These are phyloP conservation scores for Sorex maritimensis DNA, from an alignment of 2,797 vertebrate genomes.

Conservation along the genomic window DNA sequence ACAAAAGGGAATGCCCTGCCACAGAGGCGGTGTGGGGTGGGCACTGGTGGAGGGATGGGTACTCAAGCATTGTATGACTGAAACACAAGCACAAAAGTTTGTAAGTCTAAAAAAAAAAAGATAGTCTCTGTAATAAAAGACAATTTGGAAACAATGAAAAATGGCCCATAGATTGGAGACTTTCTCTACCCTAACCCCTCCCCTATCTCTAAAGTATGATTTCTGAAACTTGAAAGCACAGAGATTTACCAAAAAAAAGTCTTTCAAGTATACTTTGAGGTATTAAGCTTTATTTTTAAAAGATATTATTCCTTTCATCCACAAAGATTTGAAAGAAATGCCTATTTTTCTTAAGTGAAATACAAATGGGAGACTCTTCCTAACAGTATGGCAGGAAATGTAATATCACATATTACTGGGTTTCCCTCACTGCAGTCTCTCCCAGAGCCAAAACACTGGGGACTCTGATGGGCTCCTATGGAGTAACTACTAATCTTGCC, in stretches of 20 bases:
- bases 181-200: neutral
- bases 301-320: conserved; percentile 13
- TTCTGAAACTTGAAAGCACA: conserved; percentile 62
- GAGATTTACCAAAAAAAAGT: neutral
- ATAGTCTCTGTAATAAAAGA: neutral
- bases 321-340: conserved; percentile 9
- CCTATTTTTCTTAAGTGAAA: neutral
- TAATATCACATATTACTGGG: neutral
- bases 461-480: neutral
- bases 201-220: neutral
- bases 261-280: neutral
- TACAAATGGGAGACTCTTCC: conserved; percentile 39
- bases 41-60: too few species aligned
- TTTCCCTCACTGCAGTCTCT: neutral
- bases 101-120: too few species aligned
- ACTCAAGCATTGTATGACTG: too few species aligned
- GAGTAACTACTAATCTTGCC: neutral
- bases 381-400: neutral
- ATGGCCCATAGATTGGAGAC: neutral
- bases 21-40: too few species aligned
- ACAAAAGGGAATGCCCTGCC: too few species aligned
- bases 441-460: neutral
- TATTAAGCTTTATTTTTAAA: conserved; percentile 58
- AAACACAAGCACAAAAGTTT: too few species aligned
- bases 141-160: neutral